Conservation (phyloP, 2,113 vertebrate species). For the Pristiophorus japonicus region DNA sequence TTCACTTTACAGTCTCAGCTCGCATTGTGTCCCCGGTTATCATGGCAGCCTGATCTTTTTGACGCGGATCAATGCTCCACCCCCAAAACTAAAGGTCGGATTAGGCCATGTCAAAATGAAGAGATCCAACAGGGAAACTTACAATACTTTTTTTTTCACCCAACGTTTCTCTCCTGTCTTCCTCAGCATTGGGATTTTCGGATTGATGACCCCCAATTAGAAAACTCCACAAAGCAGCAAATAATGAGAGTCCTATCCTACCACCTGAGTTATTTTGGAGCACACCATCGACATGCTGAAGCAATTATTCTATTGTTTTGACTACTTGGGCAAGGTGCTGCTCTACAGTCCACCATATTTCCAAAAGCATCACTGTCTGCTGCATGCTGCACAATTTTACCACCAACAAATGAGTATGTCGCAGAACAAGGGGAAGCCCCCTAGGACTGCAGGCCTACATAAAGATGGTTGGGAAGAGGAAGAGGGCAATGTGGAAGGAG, state of each 20-base stretch:
- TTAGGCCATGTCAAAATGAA: too few species aligned
- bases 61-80: too few species aligned
- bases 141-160: too few species aligned
- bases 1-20: too few species aligned
- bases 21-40: too few species aligned
- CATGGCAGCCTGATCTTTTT: too few species aligned
- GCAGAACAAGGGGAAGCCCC: not conserved
- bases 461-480: too few species aligned
- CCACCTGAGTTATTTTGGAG: not conserved
- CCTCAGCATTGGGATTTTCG: not conserved
- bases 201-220: not conserved
- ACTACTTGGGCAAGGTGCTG: too few species aligned
- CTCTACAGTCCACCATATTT: not conserved
- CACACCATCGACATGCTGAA: not conserved
- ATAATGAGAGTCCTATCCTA: not conserved
- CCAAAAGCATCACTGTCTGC: not conserved
- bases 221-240: not conserved
- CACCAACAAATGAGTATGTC: not conserved
- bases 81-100: too few species aligned
- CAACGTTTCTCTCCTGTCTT: not conserved
- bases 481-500: not conserved
- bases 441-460: too few species aligned
- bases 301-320: not conserved
- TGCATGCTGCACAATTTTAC: not conserved
- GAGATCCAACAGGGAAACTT: too few species aligned